phyloP scores from a whole-genome alignment of 2,113 vertebrate species.

The Poeciliopsis prolifica region DNA sequence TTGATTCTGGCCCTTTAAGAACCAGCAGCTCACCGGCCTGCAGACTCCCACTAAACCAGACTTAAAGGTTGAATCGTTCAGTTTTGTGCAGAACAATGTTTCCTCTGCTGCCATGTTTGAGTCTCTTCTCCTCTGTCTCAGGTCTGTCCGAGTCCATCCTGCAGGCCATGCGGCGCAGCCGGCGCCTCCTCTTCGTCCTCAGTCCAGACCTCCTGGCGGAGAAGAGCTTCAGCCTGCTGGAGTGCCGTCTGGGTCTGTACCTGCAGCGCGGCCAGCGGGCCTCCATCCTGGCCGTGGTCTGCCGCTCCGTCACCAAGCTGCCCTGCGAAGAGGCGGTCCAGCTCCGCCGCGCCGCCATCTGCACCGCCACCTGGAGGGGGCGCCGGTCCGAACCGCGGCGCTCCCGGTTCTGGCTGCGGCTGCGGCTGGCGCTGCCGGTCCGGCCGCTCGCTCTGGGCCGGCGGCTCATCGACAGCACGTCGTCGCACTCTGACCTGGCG shows the following conservation, averaged over 20 bases:
- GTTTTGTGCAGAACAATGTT: no score
- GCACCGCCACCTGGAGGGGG: constrained; percentile 86
- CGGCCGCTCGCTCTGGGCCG: constrained; percentile 82
- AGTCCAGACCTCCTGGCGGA: constrained; percentile 86
- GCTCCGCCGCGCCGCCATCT: constrained; percentile 77
- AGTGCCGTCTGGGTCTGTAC: constrained; percentile 88
- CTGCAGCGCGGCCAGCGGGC: constrained; percentile 84
- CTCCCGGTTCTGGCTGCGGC: constrained; percentile 90
- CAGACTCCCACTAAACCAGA: neutral
- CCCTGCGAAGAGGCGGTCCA: constrained; percentile 81
- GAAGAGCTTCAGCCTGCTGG: constrained; percentile 91
- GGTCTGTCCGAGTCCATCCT: constrained; percentile 87
- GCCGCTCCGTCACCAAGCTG: constrained; percentile 75
- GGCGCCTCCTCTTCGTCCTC: constrained; percentile 88
- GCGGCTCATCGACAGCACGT: constrained; percentile 90
- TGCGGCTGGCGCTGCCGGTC: constrained; percentile 86
- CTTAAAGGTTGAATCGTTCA: neutral
- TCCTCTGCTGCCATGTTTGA: neutral
- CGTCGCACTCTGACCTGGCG: constrained; percentile 90
- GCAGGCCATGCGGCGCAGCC: constrained; percentile 88
- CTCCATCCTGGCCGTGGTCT: constrained; percentile 84
- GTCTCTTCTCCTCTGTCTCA: constrained; percentile 48
- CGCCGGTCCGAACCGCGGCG: constrained; percentile 77
- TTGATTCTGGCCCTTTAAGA: no score
- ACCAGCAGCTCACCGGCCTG: no score